A percentile compares a stretch with the other conserved stretches of the same genome.
phyloP scores from a whole-genome alignment of 2,888 invertebrate genomes.

The Dynastes tityus region DNA sequence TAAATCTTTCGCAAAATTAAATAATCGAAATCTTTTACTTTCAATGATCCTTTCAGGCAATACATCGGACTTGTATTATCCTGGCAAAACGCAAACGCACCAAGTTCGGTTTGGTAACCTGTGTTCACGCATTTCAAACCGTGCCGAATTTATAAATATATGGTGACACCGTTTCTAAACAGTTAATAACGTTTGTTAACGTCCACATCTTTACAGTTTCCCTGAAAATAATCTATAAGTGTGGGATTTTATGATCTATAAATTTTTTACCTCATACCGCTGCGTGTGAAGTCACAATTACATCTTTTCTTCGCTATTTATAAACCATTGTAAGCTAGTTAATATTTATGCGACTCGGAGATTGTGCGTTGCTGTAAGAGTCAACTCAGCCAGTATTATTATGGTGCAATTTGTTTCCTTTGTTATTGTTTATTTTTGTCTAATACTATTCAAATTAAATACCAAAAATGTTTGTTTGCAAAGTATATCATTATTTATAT shows the following conservation, averaged over 20 bases:
- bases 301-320: slow-evolving; percentile 45
- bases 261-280: slow-evolving; percentile 40
- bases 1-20: too few relatives aligned
- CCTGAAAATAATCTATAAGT: slow-evolving; percentile 46
- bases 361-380: too few relatives aligned
- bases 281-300: slow-evolving; percentile 41
- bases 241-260: slow-evolving; percentile 47
- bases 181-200: slow-evolving; percentile 45
- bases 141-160: slow-evolving; percentile 42
- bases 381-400: too few relatives aligned
- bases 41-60: not conserved
- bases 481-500: too few relatives aligned
- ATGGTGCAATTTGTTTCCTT: too few relatives aligned
- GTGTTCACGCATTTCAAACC: not conserved
- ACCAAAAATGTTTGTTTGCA: too few relatives aligned
- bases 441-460: too few relatives aligned
- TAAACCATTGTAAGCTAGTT: slow-evolving; percentile 38
- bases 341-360: slow-evolving; percentile 25
- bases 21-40: not conserved
- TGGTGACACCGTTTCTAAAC: slow-evolving; percentile 40
- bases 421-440: too few relatives aligned
- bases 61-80: too few relatives aligned
- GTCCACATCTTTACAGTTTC: slow-evolving; percentile 43
- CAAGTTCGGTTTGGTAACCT: not conserved
- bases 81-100: too few relatives aligned